Evolutionary conservation across 2,113 vertebrate genomes (phyloP).

Genomic region (Xenopus borealis): DNA sequence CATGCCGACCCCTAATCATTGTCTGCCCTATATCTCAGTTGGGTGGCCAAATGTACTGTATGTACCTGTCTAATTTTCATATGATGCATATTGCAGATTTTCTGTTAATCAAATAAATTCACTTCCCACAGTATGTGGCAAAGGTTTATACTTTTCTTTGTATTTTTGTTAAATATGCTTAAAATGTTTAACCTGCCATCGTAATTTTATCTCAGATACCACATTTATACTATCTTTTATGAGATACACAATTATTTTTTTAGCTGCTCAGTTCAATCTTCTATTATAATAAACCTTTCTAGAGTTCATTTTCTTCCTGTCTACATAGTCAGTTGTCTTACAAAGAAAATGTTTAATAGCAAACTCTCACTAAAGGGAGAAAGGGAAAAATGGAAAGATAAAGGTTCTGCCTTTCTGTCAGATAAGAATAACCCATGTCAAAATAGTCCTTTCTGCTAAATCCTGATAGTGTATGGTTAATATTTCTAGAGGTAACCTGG

Average conservation of each 20-base stretch:
- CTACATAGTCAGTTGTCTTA: conserved; percentile 35
- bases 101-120: too few relatives aligned
- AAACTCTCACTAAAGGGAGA: conserved; percentile 32
- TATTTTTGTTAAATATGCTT: neutral
- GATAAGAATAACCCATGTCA: conserved; percentile 40
- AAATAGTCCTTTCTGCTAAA: conserved; percentile 24
- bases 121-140: too few relatives aligned
- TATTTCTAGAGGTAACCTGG: conserved; percentile 14
- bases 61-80: too few relatives aligned
- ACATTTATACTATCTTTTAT: conserved; percentile 23
- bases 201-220: conserved; percentile 28
- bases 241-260: conserved; percentile 40
- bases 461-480: conserved; percentile 36
- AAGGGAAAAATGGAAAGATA: conserved; percentile 32
- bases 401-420: conserved; percentile 31
- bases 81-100: too few relatives aligned
- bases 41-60: too few relatives aligned
- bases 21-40: too few relatives aligned
- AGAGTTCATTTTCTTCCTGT: conserved; percentile 34
- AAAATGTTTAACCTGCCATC: conserved; percentile 25
- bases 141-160: neutral
- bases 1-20: too few relatives aligned
- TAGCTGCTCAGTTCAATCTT: conserved; percentile 30
- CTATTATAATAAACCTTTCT: conserved; percentile 36
- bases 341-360: conserved; percentile 41